phyloP scores from a whole-genome alignment of 2,113 vertebrate species.

The Elephantulus edwardii region DNA sequence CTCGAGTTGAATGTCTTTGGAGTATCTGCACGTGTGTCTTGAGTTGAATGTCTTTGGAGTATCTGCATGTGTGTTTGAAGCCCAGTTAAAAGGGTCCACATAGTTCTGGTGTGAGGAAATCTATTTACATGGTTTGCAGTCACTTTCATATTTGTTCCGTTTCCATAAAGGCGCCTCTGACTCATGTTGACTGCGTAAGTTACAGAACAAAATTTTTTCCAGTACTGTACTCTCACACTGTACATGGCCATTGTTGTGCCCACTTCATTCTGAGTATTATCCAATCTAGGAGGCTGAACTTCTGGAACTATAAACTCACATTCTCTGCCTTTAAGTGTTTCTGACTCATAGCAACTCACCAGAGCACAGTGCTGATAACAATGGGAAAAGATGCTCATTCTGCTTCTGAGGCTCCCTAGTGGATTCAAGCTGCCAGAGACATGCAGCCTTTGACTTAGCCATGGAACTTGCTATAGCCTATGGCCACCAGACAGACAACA shows the following conservation, averaged over 20 bases:
- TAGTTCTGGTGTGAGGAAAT: background rate
- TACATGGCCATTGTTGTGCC: background rate
- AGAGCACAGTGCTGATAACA: too few species aligned
- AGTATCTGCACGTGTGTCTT: background rate
- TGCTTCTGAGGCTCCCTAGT: too few species aligned
- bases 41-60: background rate
- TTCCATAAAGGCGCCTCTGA: background rate
- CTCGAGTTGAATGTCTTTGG: background rate
- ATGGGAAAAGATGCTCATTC: too few species aligned
- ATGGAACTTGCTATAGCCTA: background rate
- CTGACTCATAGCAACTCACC: too few species aligned
- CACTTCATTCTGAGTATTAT: background rate
- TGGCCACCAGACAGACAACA: background rate
- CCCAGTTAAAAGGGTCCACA: background rate
- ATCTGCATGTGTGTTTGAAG: background rate
- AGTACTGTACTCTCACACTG: background rate
- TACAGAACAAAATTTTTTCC: background rate
- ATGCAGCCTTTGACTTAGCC: background rate
- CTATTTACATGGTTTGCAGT: background rate
- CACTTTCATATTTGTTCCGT: background rate
- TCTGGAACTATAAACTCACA: too few species aligned
- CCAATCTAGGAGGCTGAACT: too few species aligned
- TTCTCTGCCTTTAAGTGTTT: too few species aligned
- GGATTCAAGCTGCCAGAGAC: too few species aligned
- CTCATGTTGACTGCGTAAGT: background rate